phyloP scores from a whole-genome alignment of 2,888 invertebrate species.

The Pogonocherus hispidulus region DNA sequence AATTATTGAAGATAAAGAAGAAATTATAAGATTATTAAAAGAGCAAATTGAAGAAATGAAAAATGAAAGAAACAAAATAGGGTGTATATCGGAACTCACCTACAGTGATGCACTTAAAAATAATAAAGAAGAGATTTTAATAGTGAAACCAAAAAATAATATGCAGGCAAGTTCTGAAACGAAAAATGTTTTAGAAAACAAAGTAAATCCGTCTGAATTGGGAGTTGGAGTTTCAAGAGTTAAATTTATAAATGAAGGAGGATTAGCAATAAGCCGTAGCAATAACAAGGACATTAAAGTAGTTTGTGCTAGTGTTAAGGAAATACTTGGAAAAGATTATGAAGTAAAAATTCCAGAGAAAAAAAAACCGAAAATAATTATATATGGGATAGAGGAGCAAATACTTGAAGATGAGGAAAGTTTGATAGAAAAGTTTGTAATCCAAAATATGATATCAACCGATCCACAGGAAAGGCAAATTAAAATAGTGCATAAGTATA shows the following conservation, averaged over 20 bases:
- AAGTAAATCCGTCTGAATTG: conserved; percentile 20
- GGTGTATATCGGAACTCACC: too few species aligned
- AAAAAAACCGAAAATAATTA: conserved; percentile 22
- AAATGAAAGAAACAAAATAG: too few species aligned
- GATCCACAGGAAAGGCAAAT: background rate
- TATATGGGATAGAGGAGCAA: background rate
- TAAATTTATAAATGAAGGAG: conserved; percentile 27
- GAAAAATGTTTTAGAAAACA: conserved; percentile 27
- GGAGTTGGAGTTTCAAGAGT: conserved; percentile 26
- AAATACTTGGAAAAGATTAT: conserved; percentile 9
- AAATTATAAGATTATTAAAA: too few species aligned
- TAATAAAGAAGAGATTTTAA: too few species aligned
- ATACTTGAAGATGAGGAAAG: conserved; percentile 15
- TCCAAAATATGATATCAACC: conserved; percentile 19
- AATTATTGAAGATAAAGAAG: background rate
- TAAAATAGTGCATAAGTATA: background rate
- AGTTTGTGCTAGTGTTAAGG: conserved; percentile 10
- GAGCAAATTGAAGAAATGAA: background rate
- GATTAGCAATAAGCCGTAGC: conserved; percentile 23
- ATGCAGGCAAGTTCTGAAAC: conserved; percentile 21
- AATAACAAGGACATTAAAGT: conserved; percentile 10
- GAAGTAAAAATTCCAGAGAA: conserved; percentile 26
- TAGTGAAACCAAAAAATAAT: conserved; percentile 28
- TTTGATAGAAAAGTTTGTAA: conserved; percentile 4
- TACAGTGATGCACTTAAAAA: too few species aligned